These are phyloP conservation scores for Mustela lutreola DNA, from an alignment of 2,113 vertebrate species.

Conservation along the genomic window DNA sequence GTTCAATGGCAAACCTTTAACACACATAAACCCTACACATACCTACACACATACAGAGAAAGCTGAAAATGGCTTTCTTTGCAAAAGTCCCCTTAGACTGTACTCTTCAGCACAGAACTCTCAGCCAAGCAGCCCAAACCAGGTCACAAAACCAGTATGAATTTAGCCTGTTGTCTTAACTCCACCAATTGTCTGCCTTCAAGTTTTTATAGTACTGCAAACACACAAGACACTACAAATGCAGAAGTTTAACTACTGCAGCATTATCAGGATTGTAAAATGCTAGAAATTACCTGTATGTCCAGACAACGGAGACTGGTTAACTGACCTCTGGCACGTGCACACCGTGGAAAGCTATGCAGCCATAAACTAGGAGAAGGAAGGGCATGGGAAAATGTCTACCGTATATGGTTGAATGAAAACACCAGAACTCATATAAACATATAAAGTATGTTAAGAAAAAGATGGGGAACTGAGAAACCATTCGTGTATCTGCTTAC, in stretches of 20 bases:
- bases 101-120: background rate
- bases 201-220: background rate
- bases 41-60: background rate
- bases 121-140: background rate
- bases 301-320: background rate
- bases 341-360: accelerated
- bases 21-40: background rate
- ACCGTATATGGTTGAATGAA: accelerated
- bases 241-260: background rate
- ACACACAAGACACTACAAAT: background rate
- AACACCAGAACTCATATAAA: background rate
- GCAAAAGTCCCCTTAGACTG: background rate
- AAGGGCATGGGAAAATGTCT: background rate
- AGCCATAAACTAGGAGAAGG: background rate
- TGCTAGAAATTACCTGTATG: background rate
- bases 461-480: background rate
- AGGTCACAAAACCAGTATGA: background rate
- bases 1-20: background rate
- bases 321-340: accelerated
- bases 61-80: background rate
- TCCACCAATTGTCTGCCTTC: background rate
- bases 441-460: background rate
- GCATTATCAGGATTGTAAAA: no score
- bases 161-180: background rate
- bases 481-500: background rate